These are phyloP conservation scores for Clusia tigrina DNA, from an alignment of 2,888 invertebrate genomes.

Conservation along the genomic window DNA sequence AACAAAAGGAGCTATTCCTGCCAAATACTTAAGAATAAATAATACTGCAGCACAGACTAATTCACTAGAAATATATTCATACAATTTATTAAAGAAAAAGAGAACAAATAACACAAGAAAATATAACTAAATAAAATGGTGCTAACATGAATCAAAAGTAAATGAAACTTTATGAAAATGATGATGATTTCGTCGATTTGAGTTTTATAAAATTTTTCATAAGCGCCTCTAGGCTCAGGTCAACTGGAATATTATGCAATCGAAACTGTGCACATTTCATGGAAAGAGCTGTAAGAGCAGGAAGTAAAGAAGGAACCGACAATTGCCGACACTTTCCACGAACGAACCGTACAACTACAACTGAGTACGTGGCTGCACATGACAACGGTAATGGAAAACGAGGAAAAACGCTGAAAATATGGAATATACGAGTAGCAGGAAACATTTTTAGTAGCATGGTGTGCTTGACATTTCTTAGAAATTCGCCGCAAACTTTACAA, in stretches of 20 bases:
- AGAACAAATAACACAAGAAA: neutral
- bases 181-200: no score
- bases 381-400: no score
- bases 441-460: no score
- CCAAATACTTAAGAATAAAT: neutral
- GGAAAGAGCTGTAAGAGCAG: neutral
- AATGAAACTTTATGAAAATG: neutral
- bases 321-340: no score
- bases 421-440: neutral
- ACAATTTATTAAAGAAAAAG: neutral
- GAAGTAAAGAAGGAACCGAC: neutral
- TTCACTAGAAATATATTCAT: neutral
- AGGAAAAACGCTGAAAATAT: neutral
- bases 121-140: neutral
- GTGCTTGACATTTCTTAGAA: no score
- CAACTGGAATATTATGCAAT: slow-evolving; percentile 1
- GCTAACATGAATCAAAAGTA: neutral
- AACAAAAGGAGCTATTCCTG: slow-evolving; percentile 2
- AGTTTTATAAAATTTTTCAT: no score
- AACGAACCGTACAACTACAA: no score
- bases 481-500: no score
- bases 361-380: no score
- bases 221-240: no score
- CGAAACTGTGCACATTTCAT: neutral
- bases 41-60: slow-evolving; percentile 4